Conservation (phyloP, 2,797 vertebrate species). For the Hemitrygon akajei region DNA sequence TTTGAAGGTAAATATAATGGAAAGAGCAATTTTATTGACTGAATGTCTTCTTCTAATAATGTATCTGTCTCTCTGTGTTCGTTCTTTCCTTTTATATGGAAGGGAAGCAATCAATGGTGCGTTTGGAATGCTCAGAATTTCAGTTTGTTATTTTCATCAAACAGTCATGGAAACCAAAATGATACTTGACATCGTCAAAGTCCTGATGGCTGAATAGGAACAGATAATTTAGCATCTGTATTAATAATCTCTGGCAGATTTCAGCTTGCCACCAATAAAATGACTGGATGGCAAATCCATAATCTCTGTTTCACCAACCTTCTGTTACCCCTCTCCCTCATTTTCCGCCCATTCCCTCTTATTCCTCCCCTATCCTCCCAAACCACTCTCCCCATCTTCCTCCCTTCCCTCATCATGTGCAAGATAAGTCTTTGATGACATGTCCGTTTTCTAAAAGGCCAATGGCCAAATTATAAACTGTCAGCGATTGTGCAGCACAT, state of each 20-base stretch:
- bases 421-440: constrained; percentile 62
- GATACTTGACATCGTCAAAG: background rate
- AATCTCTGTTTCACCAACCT: background rate
- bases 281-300: background rate
- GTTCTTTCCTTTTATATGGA: background rate
- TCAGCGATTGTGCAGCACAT: background rate
- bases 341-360: background rate
- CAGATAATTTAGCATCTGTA: background rate
- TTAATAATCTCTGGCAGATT: background rate
- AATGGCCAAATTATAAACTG: background rate
- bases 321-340: background rate
- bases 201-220: no score
- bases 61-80: background rate
- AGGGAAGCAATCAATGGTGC: no score
- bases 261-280: background rate
- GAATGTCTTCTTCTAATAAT: background rate
- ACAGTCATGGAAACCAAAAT: background rate
- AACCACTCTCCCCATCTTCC: accelerated
- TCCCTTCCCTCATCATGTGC: background rate
- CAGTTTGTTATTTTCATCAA: background rate
- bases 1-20: background rate
- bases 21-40: background rate
- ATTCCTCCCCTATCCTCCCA: background rate
- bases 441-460: constrained; percentile 31
- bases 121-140: background rate